Conservation (phyloP, 2,888 invertebrate species). For the Cyrtodaria siliqua region DNA sequence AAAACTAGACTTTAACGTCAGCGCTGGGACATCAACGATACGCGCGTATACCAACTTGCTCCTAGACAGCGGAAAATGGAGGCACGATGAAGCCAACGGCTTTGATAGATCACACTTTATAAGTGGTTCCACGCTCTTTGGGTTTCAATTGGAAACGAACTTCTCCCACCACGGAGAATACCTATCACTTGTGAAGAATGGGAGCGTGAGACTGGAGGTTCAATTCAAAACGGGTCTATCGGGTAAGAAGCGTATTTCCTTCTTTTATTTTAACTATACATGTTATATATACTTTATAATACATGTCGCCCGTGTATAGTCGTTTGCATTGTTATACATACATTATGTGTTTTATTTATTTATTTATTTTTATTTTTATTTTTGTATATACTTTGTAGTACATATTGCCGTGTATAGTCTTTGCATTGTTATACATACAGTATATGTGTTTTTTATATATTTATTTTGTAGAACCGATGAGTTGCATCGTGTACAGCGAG, state of each 20-base stretch:
- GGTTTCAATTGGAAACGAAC: constrained; percentile 15
- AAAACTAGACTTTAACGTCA: constrained; percentile 19
- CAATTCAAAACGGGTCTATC: constrained; percentile 1
- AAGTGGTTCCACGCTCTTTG: constrained; percentile 15
- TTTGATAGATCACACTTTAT: constrained; percentile 5
- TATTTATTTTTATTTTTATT: neutral
- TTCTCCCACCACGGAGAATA: constrained; percentile 20
- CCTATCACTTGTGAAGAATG: constrained; percentile 15
- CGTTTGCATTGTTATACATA: too few relatives aligned
- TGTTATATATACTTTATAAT: too few relatives aligned
- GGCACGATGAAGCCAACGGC: constrained; percentile 20
- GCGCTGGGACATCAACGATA: constrained; percentile 6
- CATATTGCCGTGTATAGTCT: too few relatives aligned
- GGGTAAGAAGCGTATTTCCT: neutral
- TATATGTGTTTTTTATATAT: neutral
- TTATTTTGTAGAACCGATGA: constrained; percentile 1
- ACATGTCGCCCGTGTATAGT: too few relatives aligned
- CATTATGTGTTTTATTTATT: neutral
- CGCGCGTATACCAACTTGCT: constrained; percentile 34
- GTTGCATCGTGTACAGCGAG: constrained; percentile 8
- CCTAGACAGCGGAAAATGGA: constrained; percentile 26
- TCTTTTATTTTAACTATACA: neutral
- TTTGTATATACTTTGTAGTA: too few relatives aligned
- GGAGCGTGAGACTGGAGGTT: constrained; percentile 11
- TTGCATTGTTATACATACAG: too few relatives aligned